These are phyloP conservation scores for Panorpa germanica DNA, from an alignment of 2,888 invertebrate genomes.

Conservation along the genomic window DNA sequence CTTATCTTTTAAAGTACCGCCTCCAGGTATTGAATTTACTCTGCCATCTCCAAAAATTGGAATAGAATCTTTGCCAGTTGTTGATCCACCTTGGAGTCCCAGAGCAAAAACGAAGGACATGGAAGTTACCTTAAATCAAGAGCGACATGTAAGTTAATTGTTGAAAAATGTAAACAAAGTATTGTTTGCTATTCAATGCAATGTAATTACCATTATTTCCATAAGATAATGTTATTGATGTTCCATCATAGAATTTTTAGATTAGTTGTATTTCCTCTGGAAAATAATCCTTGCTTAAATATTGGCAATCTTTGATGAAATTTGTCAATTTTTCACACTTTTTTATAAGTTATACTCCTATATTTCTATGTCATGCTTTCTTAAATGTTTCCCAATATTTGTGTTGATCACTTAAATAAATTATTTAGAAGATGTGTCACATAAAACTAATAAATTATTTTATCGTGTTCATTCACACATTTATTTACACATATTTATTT, in stretches of 20 bases:
- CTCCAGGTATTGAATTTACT: conserved; percentile 98
- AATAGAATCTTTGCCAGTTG: conserved; percentile 80
- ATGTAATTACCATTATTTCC: conserved; percentile 10
- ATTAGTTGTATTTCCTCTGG: conserved; percentile 3
- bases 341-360: too few relatives aligned
- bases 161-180: conserved; percentile 7
- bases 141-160: conserved; percentile 59
- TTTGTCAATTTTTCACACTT: too few relatives aligned
- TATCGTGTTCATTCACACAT: too few relatives aligned
- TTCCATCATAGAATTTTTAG: conserved; percentile 10
- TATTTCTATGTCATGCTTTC: too few relatives aligned
- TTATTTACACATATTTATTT: too few relatives aligned
- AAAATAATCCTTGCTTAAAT: not conserved
- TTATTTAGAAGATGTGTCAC: too few relatives aligned
- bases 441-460: too few relatives aligned
- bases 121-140: conserved; percentile 96
- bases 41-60: conserved; percentile 98
- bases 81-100: conserved; percentile 98
- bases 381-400: too few relatives aligned
- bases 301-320: conserved; percentile 1
- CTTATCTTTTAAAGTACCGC: conserved; percentile 90
- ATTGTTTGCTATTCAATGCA: not conserved
- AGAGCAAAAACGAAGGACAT: conserved; percentile 96
- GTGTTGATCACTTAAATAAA: too few relatives aligned
- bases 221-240: conserved; percentile 7